A percentile compares a stretch with the other conserved stretches of the same genome.
These are phyloP conservation scores for Ahaetulla prasina DNA, from an alignment of 2,113 vertebrate genomes.

Conservation along the genomic window DNA sequence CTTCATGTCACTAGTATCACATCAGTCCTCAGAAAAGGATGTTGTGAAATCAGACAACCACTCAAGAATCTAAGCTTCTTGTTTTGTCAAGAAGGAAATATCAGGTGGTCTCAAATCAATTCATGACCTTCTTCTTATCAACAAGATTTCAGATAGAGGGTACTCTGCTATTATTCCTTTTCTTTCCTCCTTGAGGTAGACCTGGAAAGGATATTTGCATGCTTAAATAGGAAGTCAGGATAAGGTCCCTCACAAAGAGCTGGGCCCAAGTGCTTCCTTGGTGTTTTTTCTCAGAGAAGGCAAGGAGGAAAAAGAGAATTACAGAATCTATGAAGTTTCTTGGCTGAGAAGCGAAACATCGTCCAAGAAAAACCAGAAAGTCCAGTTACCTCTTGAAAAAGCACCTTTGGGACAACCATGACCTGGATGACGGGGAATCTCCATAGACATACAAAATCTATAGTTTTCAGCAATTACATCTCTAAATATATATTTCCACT, in stretches of 20 bases:
- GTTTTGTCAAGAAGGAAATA: background rate
- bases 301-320: background rate
- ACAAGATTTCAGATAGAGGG: background rate
- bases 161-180: background rate
- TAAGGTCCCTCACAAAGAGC: background rate
- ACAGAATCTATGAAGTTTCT: no score
- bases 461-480: background rate
- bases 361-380: no score
- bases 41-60: background rate
- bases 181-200: background rate
- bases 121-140: background rate
- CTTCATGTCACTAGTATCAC: background rate
- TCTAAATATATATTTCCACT: background rate
- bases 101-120: background rate
- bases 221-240: background rate
- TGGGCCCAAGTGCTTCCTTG: background rate
- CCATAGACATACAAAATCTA: background rate
- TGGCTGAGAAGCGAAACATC: no score
- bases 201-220: background rate
- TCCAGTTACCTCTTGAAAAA: no score
- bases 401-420: no score
- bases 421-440: no score
- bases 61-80: background rate
- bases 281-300: background rate
- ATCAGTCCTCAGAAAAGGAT: background rate